Conservation (phyloP, 2,888 invertebrate species). For the Apantesis nais region DNA sequence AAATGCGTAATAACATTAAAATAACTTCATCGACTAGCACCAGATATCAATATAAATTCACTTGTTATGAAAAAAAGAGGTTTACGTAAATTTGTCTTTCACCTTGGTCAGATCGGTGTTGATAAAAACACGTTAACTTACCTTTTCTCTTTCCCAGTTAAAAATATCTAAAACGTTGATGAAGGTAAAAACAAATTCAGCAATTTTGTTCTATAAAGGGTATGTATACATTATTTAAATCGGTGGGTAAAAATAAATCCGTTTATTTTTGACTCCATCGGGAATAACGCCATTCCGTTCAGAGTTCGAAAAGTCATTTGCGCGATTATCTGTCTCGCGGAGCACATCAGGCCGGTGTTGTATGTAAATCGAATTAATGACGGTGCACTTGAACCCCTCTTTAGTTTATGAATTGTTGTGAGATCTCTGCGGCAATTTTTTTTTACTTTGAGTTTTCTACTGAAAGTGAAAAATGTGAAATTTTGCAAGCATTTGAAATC, state of each 20-base stretch:
- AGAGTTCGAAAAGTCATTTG: conserved; percentile 80
- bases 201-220: conserved; percentile 4
- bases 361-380: conserved; percentile 79
- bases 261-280: conserved; percentile 37
- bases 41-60: too few relatives aligned
- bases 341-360: conserved; percentile 72
- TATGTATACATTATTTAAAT: conserved; percentile 17
- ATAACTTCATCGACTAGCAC: background rate
- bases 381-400: conserved; percentile 64
- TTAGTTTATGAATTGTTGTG: conserved; percentile 45
- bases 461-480: background rate
- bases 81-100: background rate
- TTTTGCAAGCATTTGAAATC: background rate
- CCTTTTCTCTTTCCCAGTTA: background rate
- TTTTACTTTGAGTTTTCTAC: background rate
- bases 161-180: background rate
- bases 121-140: background rate
- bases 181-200: background rate
- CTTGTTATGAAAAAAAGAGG: background rate
- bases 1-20: background rate
- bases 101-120: background rate
- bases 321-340: conserved; percentile 78
- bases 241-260: conserved; percentile 22
- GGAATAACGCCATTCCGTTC: conserved; percentile 61
- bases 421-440: background rate